Evolutionary conservation across 1,140 invertebrate species (phyloP).

Genomic region (Pseudomyrmex sp.): DNA sequence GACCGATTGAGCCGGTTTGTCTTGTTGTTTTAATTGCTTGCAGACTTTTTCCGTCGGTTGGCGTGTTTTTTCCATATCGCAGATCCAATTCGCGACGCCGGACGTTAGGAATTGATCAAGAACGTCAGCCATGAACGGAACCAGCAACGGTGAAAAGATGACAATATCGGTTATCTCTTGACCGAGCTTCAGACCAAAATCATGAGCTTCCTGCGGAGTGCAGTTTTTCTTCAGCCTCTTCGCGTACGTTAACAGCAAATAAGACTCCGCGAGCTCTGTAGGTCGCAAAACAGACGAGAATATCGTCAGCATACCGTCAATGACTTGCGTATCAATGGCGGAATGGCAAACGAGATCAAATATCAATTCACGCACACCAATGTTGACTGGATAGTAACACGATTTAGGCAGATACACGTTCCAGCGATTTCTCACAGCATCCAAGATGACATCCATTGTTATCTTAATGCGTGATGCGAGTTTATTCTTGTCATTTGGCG

Average conservation of each 20-base stretch:
- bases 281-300: constrained; percentile 54
- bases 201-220: not conserved
- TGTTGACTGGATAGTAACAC: constrained; percentile 47
- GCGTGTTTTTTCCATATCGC: no score
- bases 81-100: no score
- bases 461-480: not conserved
- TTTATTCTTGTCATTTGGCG: not conserved
- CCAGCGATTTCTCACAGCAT: constrained; percentile 48
- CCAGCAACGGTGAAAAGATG: constrained; percentile 37
- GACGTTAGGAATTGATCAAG: not conserved
- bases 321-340: not conserved
- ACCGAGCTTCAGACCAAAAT: constrained; percentile 35
- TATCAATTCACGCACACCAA: constrained; percentile 29
- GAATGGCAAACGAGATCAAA: not conserved
- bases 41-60: no score
- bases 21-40: no score
- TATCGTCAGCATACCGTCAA: constrained; percentile 45
- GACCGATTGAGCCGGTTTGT: no score
- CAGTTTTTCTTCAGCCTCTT: not conserved
- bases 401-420: not conserved
- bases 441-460: constrained; percentile 26
- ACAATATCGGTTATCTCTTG: constrained; percentile 22
- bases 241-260: constrained; percentile 53
- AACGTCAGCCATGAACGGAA: not conserved
- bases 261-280: constrained; percentile 50